These are phyloP conservation scores for Phyllotreta cruciferae DNA, from an alignment of 2,888 invertebrate genomes.

Conservation along the genomic window DNA sequence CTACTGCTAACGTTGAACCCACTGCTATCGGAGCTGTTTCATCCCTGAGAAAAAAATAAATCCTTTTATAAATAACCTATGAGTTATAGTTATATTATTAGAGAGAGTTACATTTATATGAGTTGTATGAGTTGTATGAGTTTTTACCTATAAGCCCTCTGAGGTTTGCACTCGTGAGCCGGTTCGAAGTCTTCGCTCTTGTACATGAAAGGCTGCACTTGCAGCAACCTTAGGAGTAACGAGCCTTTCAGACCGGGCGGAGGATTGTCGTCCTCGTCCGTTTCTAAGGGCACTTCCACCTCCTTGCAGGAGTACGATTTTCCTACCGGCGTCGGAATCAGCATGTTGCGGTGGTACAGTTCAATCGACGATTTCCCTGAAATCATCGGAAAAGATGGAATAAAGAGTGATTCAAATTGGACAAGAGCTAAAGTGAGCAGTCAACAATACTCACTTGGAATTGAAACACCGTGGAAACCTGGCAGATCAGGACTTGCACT, in stretches of 20 bases:
- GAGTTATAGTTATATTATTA: neutral
- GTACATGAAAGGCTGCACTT: slow-evolving; percentile 87
- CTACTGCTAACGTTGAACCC: slow-evolving; percentile 83
- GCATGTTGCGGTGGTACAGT: slow-evolving; percentile 63
- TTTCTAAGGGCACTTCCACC: slow-evolving; percentile 68
- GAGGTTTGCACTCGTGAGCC: slow-evolving; percentile 71
- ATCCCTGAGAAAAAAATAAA: slow-evolving; percentile 62
- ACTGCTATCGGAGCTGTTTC: slow-evolving; percentile 87
- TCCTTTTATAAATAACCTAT: neutral
- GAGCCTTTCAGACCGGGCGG: slow-evolving; percentile 55
- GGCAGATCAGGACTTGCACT: slow-evolving; percentile 68
- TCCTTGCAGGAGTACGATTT: slow-evolving; percentile 83
- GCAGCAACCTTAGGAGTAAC: slow-evolving; percentile 52
- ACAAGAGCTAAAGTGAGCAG: no score
- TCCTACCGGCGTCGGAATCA: slow-evolving; percentile 87
- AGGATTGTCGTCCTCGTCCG: slow-evolving; percentile 56
- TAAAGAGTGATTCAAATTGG: slow-evolving; percentile 59
- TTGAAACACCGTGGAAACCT: slow-evolving; percentile 53
- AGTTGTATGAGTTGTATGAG: no score
- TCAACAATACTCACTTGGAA: slow-evolving; percentile 53
- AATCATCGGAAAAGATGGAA: slow-evolving; percentile 58
- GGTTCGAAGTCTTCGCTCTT: slow-evolving; percentile 76
- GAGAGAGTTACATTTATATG: neutral
- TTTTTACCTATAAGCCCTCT: slow-evolving; percentile 51
- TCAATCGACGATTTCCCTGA: slow-evolving; percentile 52